These are phyloP conservation scores for Dromaius novaehollandiae DNA, from an alignment of 2,113 vertebrate genomes.

Conservation along the genomic window DNA sequence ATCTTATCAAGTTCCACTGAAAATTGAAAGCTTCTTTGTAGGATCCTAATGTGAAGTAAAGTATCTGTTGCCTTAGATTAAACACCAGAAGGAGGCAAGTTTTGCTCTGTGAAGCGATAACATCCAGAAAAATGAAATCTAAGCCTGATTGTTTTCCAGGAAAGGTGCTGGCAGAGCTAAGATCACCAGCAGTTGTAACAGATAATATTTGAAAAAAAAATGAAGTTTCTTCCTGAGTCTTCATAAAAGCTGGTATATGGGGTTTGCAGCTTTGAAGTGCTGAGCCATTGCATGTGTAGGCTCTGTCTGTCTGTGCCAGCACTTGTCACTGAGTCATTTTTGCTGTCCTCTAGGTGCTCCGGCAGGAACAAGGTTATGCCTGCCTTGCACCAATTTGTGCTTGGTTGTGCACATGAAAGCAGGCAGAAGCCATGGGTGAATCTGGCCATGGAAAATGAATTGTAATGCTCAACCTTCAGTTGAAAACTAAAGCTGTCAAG, in stretches of 20 bases:
- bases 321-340: background rate
- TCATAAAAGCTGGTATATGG: background rate
- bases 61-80: background rate
- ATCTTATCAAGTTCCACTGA: background rate
- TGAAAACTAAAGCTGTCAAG: background rate
- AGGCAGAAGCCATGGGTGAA: background rate
- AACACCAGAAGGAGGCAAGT: background rate
- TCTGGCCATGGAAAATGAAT: background rate
- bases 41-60: background rate
- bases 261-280: background rate
- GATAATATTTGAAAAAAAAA: background rate
- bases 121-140: background rate
- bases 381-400: background rate
- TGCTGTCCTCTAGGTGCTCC: background rate
- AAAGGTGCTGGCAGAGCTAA: background rate
- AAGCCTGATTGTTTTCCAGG: background rate
- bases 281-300: background rate
- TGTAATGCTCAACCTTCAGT: background rate
- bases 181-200: background rate
- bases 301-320: background rate
- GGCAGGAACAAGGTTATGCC: background rate
- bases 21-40: background rate
- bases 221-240: background rate
- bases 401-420: background rate
- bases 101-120: background rate